Base-by-base conservation (phyloP, 2,113 vertebrate genomes). In the Pluvianellus socialis region DNA sequence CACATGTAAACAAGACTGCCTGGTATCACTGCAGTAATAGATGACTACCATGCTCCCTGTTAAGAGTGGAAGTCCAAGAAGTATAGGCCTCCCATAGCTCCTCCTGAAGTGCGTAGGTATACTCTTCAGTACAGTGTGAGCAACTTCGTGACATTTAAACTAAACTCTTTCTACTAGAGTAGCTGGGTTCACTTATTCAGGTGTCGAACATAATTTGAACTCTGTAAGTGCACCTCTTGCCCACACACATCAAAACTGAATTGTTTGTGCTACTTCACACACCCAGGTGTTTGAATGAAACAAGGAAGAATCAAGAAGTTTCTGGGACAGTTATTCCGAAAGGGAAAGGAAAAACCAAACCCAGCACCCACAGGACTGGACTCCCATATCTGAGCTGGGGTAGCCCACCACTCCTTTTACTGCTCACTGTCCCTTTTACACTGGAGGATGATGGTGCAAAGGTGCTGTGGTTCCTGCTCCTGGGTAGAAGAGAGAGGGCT, bases 231-330 rank as follows among this genome's bases (percentile, higher is more conserved):
- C 32, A 28, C 7, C 6, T 49, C 12, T 14, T 33, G 4, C 4
- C 18, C 18, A 24, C 0, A 2, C 17, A 15, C 33, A 38, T 26
- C 7, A 22, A 30, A 19, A 47, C 2, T 0, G 2, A 49, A 58
- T 26, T 79, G 5, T 20, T 49, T 67, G 10, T 53, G 33, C 6
- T 77, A 55, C 16, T 56, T 75, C 24, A 10, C 4, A 65, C n/a
- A 38, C 14, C 4, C 6, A 68, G 17, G 4, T 56, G 4, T 4
- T 61, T 84, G 35, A 8, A 27, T 38, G 38, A 82, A 55, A n/a
- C 45, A 68, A 38, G 28, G 9, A 9, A 23, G 12, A 23, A 18
- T 20, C 3, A 55, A 65, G 44, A 79, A 88, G 19, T 4, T 80
- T 76, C 47, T 47, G 33, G 9, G 16, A 35, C 27, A 32, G 3